Conservation (phyloP, 2,797 vertebrate genomes). For the Cossypha niveicapilla region DNA sequence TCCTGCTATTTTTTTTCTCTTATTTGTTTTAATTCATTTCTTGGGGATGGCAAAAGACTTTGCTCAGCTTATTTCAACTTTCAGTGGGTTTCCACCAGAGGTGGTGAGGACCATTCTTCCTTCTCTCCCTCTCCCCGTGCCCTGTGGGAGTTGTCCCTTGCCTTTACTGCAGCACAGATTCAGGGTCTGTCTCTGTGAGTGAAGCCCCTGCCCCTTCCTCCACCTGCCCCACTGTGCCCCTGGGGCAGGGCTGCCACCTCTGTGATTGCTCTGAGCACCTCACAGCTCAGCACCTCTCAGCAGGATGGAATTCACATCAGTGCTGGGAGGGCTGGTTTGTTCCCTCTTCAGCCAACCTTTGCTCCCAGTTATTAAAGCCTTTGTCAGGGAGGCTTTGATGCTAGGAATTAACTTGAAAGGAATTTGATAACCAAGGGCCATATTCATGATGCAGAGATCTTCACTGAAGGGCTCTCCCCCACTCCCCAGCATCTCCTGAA, state of each 20-base stretch:
- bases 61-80: background rate
- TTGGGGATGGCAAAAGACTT: background rate
- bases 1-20: background rate
- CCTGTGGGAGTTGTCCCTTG: background rate
- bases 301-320: background rate
- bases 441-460: background rate
- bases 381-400: slow-evolving; percentile 28
- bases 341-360: background rate
- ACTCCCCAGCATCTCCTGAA: background rate
- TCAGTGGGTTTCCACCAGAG: background rate
- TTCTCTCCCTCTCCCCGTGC: background rate
- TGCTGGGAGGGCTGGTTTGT: background rate
- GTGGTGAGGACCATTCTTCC: background rate
- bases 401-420: slow-evolving; percentile 38
- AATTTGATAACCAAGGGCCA: slow-evolving; percentile 32
- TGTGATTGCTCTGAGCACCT: background rate
- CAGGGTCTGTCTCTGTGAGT: background rate
- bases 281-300: background rate
- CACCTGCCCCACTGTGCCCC: background rate
- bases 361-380: background rate
- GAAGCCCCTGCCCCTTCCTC: background rate
- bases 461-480: background rate
- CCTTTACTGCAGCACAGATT: background rate
- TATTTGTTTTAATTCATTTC: background rate
- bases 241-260: background rate